Conservation (phyloP, 1,140 invertebrate species). For the Nebria ingens region DNA sequence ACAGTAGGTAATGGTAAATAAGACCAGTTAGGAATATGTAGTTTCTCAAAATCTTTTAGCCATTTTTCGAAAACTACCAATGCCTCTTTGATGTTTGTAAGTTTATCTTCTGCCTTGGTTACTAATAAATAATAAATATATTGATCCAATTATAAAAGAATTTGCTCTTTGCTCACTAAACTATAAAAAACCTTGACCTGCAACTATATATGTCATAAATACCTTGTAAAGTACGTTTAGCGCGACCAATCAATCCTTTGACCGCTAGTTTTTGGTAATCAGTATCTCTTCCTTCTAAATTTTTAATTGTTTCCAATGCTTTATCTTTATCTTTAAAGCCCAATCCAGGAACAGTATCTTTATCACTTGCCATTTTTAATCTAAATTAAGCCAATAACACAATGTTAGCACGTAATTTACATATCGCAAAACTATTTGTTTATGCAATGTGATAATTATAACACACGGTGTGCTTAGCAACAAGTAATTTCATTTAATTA, state of each 20-base stretch:
- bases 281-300: constrained; percentile 50
- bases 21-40: constrained; percentile 47
- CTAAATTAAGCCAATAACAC: background rate
- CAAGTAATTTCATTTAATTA: no score
- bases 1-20: constrained; percentile 41
- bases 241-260: constrained; percentile 50
- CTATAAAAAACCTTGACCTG: background rate
- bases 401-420: no score
- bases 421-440: background rate
- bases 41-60: constrained; percentile 48
- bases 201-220: constrained; percentile 13
- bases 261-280: constrained; percentile 53
- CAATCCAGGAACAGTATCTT: constrained; percentile 43
- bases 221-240: constrained; percentile 51
- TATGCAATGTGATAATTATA: background rate
- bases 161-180: background rate
- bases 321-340: constrained; percentile 57
- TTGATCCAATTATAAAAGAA: background rate
- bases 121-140: constrained; percentile 28
- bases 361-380: background rate
- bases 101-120: constrained; percentile 52
- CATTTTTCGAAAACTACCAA: constrained; percentile 51
- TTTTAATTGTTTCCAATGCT: constrained; percentile 49
- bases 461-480: background rate
- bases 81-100: constrained; percentile 54